Evolutionary conservation across 2,888 invertebrate species (phyloP).

Genomic region (Rhamphomyia laevipes): DNA sequence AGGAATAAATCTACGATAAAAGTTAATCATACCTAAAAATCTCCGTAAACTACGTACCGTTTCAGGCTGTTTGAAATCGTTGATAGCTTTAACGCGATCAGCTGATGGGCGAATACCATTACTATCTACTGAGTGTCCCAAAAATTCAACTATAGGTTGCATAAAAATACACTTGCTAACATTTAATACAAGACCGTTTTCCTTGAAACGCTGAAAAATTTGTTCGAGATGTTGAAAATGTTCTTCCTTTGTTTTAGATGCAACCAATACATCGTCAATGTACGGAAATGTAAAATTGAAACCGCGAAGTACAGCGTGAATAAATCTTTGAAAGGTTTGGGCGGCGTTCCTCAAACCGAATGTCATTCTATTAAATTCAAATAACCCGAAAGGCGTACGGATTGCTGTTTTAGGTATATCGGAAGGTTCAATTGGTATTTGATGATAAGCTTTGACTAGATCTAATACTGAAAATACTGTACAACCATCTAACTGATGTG

Average conservation of each 20-base stretch:
- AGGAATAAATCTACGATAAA: no score
- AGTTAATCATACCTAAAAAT: slow-evolving; percentile 25
- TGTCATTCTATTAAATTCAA: no score
- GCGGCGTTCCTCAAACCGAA: no score
- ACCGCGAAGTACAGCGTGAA: slow-evolving; percentile 5
- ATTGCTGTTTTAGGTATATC: slow-evolving; percentile 14
- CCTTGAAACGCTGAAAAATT: no score
- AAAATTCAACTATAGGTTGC: not conserved
- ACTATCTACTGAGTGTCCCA: not conserved
- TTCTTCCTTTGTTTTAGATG: no score
- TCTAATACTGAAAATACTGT: slow-evolving; percentile 13
- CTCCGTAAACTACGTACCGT: slow-evolving; percentile 19
- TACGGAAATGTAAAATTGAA: not conserved
- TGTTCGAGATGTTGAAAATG: no score
- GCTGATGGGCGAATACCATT: slow-evolving; percentile 23
- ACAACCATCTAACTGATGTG: no score
- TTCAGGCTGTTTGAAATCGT: slow-evolving; percentile 17
- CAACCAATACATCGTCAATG: not conserved
- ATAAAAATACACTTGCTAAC: no score
- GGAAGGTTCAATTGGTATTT: slow-evolving; percentile 10
- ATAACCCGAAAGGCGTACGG: no score
- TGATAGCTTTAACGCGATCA: slow-evolving; percentile 23
- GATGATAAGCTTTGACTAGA: slow-evolving; percentile 13
- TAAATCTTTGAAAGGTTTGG: slow-evolving; percentile 6
- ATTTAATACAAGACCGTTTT: no score